Conservation (phyloP, 2,113 vertebrate species). For the Atherinomorus stipes region DNA sequence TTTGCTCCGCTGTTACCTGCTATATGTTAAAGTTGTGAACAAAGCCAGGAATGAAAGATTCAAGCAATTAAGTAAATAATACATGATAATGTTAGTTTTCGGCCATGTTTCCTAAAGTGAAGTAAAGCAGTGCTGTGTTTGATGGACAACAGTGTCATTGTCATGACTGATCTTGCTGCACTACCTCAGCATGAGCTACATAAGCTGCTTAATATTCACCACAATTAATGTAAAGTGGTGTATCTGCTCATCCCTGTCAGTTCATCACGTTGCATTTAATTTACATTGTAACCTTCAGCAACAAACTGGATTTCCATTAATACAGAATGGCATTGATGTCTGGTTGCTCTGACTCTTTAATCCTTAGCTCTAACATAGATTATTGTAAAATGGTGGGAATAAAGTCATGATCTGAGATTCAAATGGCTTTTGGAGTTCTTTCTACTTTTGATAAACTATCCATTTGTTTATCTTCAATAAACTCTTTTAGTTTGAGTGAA, state of each 20-base stretch:
- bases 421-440: too few relatives aligned
- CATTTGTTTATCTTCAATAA: too few relatives aligned
- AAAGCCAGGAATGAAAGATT: background rate
- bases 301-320: background rate
- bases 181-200: conserved; percentile 7
- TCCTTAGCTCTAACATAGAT: background rate
- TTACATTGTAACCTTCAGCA: background rate
- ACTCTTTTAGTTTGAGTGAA: too few relatives aligned
- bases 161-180: conserved; percentile 1
- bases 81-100: background rate
- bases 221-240: conserved; percentile 6
- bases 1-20: background rate
- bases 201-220: conserved; percentile 13
- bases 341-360: background rate
- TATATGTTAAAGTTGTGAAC: background rate
- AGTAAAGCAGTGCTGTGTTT: background rate
- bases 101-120: conserved; percentile 3
- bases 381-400: background rate
- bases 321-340: background rate
- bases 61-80: background rate
- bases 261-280: background rate
- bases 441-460: too few relatives aligned
- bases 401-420: too few relatives aligned
- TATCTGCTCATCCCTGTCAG: conserved; percentile 9
- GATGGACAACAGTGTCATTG: background rate